Evolutionary conservation across 2,888 invertebrate species (phyloP).

Genomic region (Meteorus colon): DNA sequence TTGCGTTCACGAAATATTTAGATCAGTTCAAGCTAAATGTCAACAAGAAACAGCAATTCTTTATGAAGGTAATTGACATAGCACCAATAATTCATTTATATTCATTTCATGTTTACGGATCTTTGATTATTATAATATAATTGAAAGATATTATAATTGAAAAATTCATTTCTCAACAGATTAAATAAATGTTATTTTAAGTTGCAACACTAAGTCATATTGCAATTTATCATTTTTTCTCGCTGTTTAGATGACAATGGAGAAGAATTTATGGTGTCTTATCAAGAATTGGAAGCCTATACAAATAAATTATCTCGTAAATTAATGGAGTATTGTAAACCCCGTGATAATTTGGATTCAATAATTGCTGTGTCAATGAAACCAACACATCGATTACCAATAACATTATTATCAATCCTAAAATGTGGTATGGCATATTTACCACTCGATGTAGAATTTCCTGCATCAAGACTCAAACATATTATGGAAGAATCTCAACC

Average conservation of each 20-base stretch:
- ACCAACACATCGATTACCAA: slow-evolving; percentile 82
- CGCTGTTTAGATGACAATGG: slow-evolving; percentile 60
- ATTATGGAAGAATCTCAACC: slow-evolving; percentile 86
- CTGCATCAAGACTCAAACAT: slow-evolving; percentile 82
- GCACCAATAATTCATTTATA: not conserved
- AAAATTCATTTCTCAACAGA: too few species aligned
- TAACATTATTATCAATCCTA: slow-evolving; percentile 83
- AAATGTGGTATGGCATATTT: slow-evolving; percentile 90
- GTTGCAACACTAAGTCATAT: too few species aligned
- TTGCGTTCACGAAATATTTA: slow-evolving; percentile 77
- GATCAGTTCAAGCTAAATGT: slow-evolving; percentile 75
- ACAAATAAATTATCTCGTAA: slow-evolving; percentile 78
- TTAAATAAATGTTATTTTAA: too few species aligned
- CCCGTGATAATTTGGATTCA: slow-evolving; percentile 77
- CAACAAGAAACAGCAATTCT: slow-evolving; percentile 78
- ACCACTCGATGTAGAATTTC: slow-evolving; percentile 85
- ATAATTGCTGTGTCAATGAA: slow-evolving; percentile 87
- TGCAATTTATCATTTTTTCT: slow-evolving; percentile 13
- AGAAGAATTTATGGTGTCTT: slow-evolving; percentile 70
- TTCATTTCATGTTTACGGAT: too few species aligned
- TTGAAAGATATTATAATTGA: too few species aligned
- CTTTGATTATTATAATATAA: too few species aligned
- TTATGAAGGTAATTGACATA: slow-evolving; percentile 75
- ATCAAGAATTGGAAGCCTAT: slow-evolving; percentile 76
- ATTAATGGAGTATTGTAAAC: slow-evolving; percentile 73